These are phyloP conservation scores for Ephydatia muelleri DNA, from an alignment of 37 sponge, comb jelly and placozoan genomes.

Conservation along the genomic window DNA sequence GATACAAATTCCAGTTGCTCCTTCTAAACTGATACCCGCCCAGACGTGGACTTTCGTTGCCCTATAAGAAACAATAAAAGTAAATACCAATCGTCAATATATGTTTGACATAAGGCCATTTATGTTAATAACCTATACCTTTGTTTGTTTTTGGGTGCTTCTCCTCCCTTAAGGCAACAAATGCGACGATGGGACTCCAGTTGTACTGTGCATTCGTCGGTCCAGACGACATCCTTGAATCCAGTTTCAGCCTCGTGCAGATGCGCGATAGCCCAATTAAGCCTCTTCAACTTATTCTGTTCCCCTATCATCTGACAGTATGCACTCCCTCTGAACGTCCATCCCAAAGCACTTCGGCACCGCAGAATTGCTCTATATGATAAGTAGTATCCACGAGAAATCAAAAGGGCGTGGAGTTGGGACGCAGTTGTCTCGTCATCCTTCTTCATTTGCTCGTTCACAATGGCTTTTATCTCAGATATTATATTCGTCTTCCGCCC, in stretches of 20 bases:
- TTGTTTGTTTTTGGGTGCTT: conserved; percentile 15
- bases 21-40: too few species aligned
- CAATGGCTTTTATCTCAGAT: not conserved
- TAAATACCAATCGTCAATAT: too few species aligned
- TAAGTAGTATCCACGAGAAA: not conserved
- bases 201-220: conserved; percentile 32
- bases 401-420: conserved; percentile 8
- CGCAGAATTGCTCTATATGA: not conserved
- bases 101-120: too few species aligned
- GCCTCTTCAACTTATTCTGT: conserved; percentile 17
- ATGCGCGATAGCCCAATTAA: conserved; percentile 21
- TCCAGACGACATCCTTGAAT: not conserved
- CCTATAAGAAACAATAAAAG: too few species aligned
- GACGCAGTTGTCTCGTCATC: conserved; percentile 37
- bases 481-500: conserved; percentile 16
- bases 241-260: not conserved
- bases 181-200: conserved; percentile 15
- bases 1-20: too few species aligned
- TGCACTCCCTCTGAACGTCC: conserved; percentile 18
- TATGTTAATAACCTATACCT: too few species aligned
- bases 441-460: conserved; percentile 22
- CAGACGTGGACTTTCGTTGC: too few species aligned
- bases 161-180: conserved; percentile 6
- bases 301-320: conserved; percentile 36
- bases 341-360: conserved; percentile 22